phyloP scores from a whole-genome alignment of 2,888 invertebrate species.

The Drosophila neutralis region DNA sequence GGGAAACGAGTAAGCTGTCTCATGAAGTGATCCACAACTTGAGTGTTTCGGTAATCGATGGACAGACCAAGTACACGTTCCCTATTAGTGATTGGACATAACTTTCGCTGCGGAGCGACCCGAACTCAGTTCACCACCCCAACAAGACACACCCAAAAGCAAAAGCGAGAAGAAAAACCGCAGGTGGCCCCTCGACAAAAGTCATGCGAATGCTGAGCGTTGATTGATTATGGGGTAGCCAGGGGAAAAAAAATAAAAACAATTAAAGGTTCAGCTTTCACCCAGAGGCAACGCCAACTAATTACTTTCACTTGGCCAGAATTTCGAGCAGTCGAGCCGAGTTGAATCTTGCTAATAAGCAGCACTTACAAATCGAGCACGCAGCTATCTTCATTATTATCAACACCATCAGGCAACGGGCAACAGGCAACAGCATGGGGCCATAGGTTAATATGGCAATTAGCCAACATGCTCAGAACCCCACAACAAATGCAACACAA shows the following conservation, averaged over 20 bases:
- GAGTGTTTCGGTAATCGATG: not conserved
- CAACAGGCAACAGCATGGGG: constrained; percentile 18
- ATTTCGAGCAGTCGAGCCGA: constrained; percentile 49
- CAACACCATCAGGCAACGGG: constrained; percentile 43
- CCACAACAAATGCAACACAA: not conserved
- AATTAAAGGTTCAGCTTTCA: constrained; percentile 78
- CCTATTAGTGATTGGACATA: constrained; percentile 14
- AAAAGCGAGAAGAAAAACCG: constrained; percentile 1
- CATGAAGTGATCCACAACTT: not conserved
- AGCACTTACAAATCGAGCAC: constrained; percentile 60
- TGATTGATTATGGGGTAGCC: constrained; percentile 69
- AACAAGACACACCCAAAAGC: constrained; percentile 37
- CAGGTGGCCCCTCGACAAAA: constrained; percentile 22
- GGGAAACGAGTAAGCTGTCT: not conserved
- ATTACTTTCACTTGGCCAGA: constrained; percentile 73
- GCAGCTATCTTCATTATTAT: constrained; percentile 43
- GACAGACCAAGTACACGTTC: constrained; percentile 3
- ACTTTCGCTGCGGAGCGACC: constrained; percentile 44
- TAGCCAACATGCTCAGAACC: not conserved
- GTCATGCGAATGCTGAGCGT: constrained; percentile 34
- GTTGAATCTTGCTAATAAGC: constrained; percentile 45
- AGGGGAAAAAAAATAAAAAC: constrained; percentile 48
- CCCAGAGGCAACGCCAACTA: constrained; percentile 64
- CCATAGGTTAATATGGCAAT: constrained; percentile 1
- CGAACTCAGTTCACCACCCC: constrained; percentile 20